A percentile compares a stretch with the other conserved stretches of the same genome.
phyloP scores from a whole-genome alignment of 2,888 invertebrate genomes.

The Chrysotoxum bicinctum region DNA sequence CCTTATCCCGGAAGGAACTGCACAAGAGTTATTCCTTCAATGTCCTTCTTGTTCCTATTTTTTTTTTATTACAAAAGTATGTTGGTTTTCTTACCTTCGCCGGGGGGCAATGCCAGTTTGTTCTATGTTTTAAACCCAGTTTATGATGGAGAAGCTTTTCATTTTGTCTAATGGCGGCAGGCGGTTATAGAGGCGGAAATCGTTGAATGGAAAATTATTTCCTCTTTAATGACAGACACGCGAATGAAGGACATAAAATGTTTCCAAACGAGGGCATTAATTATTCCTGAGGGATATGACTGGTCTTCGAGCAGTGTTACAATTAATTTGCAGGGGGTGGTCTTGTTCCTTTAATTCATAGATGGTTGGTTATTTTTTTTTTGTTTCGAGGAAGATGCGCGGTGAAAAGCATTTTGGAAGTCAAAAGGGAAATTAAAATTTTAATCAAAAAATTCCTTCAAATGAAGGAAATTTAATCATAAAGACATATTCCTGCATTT shows the following conservation, averaged over 20 bases:
- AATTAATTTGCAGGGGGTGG: neutral
- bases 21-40: conserved; percentile 31
- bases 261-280: conserved; percentile 9
- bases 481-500: too few relatives aligned
- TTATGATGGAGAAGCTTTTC: conserved; percentile 6
- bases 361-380: neutral
- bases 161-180: neutral
- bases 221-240: conserved; percentile 59
- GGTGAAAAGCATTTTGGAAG: neutral
- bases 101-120: neutral
- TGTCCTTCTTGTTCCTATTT: conserved; percentile 5
- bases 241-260: conserved; percentile 22
- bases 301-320: conserved; percentile 23
- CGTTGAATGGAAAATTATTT: conserved; percentile 67
- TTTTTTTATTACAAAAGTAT: conserved; percentile 21
- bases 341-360: neutral
- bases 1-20: conserved; percentile 26
- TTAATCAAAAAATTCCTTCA: too few relatives aligned
- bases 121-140: neutral
- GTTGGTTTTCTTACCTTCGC: conserved; percentile 25
- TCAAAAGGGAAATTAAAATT: neutral
- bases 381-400: neutral
- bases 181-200: conserved; percentile 15
- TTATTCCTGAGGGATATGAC: conserved; percentile 12
- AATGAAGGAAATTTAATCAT: too few relatives aligned